Base-by-base conservation (phyloP, 1,140 invertebrate species). In the Diorhabda sublineata region DNA sequence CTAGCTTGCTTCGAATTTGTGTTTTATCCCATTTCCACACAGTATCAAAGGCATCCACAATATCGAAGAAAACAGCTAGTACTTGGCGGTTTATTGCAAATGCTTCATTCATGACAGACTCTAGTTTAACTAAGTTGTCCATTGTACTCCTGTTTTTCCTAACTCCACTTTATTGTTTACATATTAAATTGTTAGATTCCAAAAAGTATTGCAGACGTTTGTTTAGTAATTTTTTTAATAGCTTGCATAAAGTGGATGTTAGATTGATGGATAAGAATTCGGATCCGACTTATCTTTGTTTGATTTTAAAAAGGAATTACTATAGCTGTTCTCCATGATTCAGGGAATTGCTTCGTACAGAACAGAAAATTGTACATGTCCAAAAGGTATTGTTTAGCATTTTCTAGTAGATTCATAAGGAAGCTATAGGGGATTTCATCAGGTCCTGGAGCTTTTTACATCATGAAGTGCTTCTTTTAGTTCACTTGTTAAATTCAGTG, bases 11-110 rank as follows among this genome's bases (percentile, higher is more conserved):
- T 26, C 1, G 26, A 26, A 26, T 26, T 26, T 26, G 26, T 26
- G 26, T 26, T 26, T 26, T 26, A 26, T 41, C 9, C 9, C 4
- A 45, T 45, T 45, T 42, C 61, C 43, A 62, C n/a, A 9, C 61
- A 44, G 61, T 41, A 62, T 62, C 61, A 9, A 5, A 62, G 41
- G 43, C 43, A 45, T 45, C 3, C n/a, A 7, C n/a, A 41, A 61
- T 61, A 65, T 69, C 67, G 42, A 71, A 71, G 42, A 71, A 69
- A 9, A 65, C 63, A 8, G 67, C 67, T 43, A 66, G 5, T 4
- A 59, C 2, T 47, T 69, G 67, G 11, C 63, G 9, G 3, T 67
- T 5, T 7, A 61, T 71, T 42, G 8, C 57, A 52, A 71, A 71
- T 11, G 61, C 45, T 3, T 65, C 60, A n/a, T 69, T 52, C 5